Evolutionary conservation across 2,888 invertebrate genomes (phyloP).

Genomic region (Xylophagus ater): DNA sequence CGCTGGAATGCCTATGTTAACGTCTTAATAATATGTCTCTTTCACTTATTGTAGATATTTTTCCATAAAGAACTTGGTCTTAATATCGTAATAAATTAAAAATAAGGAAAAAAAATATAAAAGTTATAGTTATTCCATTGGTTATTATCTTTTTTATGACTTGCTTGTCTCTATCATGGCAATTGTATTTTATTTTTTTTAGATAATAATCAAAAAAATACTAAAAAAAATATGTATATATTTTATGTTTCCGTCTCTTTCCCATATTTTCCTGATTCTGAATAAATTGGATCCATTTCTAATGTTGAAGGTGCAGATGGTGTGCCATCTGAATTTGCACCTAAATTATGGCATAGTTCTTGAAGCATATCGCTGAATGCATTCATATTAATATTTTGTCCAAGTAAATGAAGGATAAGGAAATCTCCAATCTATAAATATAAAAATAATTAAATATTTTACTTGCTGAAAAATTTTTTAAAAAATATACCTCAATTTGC

Average conservation of each 20-base stretch:
- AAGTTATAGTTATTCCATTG: too few species aligned
- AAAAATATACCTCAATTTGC: constrained; percentile 59
- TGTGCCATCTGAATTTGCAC: constrained; percentile 59
- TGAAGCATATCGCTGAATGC: constrained; percentile 70
- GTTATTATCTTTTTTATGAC: too few species aligned
- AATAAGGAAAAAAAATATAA: too few species aligned
- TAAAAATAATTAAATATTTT: constrained; percentile 2
- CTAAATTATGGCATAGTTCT: constrained; percentile 44
- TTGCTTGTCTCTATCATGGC: too few species aligned
- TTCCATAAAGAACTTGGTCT: too few species aligned
- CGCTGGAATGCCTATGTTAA: too few species aligned
- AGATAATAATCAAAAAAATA: too few species aligned
- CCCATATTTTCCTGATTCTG: constrained; percentile 63
- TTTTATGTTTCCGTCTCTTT: constrained; percentile 75
- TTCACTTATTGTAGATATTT: too few species aligned
- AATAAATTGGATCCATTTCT: constrained; percentile 78
- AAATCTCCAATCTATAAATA: constrained; percentile 73
- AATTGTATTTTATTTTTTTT: too few species aligned
- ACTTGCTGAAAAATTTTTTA: neutral
- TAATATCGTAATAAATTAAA: too few species aligned
- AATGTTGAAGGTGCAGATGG: constrained; percentile 79
- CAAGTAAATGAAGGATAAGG: constrained; percentile 67
- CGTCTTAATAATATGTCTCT: too few species aligned
- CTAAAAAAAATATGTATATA: constrained; percentile 1
- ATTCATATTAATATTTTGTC: constrained; percentile 76